phyloP scores from a whole-genome alignment of 2,797 vertebrate species.

The Pampus argenteus region DNA sequence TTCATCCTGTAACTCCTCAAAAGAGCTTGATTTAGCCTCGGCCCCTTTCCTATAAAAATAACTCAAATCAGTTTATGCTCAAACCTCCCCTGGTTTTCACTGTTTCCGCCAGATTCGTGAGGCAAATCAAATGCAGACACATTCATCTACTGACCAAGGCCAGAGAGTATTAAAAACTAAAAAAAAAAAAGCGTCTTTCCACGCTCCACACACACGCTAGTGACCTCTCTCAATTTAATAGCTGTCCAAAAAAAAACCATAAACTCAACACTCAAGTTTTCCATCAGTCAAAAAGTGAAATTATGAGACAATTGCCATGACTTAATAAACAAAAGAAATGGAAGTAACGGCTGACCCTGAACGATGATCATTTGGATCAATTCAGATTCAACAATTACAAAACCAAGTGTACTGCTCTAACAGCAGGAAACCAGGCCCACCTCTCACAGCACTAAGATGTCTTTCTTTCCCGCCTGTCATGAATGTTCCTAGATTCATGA shows the following conservation, averaged over 20 bases:
- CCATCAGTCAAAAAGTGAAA: conserved; percentile 77
- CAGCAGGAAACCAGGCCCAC: conserved; percentile 64
- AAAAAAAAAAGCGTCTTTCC: conserved; percentile 78
- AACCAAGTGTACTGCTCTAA: conserved; percentile 32
- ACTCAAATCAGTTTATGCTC: conserved; percentile 68
- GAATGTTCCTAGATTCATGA: conserved; percentile 67
- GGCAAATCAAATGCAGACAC: conserved; percentile 82
- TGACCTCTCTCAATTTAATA: conserved; percentile 77
- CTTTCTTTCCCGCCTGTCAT: conserved; percentile 58
- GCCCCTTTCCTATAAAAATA: conserved; percentile 74
- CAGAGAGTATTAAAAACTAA: conserved; percentile 74
- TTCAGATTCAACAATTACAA: conserved; percentile 59
- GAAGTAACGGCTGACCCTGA: conserved; percentile 79
- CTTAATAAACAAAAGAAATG: conserved; percentile 82
- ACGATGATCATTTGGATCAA: conserved; percentile 73
- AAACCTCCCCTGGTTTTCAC: conserved; percentile 71
- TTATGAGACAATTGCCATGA: conserved; percentile 78
- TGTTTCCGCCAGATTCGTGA: conserved; percentile 75
- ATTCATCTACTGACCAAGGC: conserved; percentile 71
- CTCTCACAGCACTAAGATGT: conserved; percentile 55
- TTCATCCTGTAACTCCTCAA: conserved; percentile 64
- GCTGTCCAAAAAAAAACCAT: conserved; percentile 68
- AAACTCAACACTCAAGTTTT: conserved; percentile 82
- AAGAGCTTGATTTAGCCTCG: conserved; percentile 63
- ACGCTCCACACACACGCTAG: conserved; percentile 60